Percentiles rank a stretch among this genome's conserved stretches.
phyloP scores from a whole-genome alignment of 35 echinoderm and acorn worm genomes.

The Heliocidaris erythrogramma region DNA sequence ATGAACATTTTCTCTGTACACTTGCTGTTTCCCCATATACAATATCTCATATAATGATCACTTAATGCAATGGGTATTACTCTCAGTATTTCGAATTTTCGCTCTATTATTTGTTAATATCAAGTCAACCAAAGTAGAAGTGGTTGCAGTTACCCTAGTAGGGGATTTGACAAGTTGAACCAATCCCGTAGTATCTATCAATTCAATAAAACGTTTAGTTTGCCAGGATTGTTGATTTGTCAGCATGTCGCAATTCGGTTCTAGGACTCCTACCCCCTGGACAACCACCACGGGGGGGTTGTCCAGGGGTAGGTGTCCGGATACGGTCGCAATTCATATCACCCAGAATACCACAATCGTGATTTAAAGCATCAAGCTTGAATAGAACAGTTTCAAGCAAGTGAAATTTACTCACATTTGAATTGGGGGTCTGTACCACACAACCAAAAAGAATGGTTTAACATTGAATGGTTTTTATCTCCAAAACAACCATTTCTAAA shows the following conservation, averaged over 20 bases:
- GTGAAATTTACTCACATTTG: neutral
- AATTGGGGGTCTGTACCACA: slow-evolving; percentile 35
- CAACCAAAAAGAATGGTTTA: neutral
- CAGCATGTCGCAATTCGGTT: neutral
- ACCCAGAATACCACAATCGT: neutral
- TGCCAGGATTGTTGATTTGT: neutral
- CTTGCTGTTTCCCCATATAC: neutral
- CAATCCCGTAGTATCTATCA: slow-evolving; percentile 12
- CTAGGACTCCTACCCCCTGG: no score
- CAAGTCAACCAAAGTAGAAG: neutral
- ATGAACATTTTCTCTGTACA: neutral
- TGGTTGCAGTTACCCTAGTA: neutral
- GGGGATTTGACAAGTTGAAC: neutral
- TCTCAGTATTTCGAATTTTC: neutral
- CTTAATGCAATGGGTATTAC: slow-evolving; percentile 17
- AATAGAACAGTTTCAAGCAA: neutral
- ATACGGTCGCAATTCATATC: slow-evolving; percentile 12
- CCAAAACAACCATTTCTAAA: slow-evolving; percentile 19
- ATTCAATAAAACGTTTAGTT: neutral
- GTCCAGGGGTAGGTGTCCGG: no score
- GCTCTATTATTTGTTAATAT: slow-evolving; percentile 4
- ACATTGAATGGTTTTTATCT: neutral
- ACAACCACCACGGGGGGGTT: no score
- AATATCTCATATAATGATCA: slow-evolving; percentile 24
- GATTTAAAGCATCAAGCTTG: slow-evolving; percentile 7